Conservation (phyloP, 2,797 vertebrate genomes). For the Squalus acanthias region DNA sequence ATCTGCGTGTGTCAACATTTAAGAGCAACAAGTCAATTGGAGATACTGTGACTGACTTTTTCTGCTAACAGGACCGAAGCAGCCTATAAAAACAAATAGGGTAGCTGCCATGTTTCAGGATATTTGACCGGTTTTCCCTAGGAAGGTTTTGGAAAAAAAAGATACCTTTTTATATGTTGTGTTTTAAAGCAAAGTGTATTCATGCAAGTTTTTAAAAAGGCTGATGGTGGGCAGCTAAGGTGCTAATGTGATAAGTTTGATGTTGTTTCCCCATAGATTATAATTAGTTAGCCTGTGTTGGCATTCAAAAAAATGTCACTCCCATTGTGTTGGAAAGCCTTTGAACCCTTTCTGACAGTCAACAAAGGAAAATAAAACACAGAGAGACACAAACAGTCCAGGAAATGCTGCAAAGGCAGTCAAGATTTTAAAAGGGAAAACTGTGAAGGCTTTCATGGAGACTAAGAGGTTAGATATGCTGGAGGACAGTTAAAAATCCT, state of each 20-base stretch:
- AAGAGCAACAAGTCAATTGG: background rate
- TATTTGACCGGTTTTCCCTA: background rate
- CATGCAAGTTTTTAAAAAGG: background rate
- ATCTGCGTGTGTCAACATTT: background rate
- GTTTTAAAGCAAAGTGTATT: background rate
- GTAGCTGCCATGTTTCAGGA: background rate
- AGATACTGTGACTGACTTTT: background rate
- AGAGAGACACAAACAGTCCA: background rate
- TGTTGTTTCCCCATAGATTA: background rate
- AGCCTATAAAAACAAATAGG: background rate
- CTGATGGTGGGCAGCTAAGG: background rate
- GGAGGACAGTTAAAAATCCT: background rate
- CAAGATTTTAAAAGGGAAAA: background rate
- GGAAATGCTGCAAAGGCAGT: background rate
- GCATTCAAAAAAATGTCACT: background rate
- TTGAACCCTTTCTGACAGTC: background rate
- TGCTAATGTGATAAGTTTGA: background rate
- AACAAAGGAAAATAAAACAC: background rate
- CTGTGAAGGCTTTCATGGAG: background rate
- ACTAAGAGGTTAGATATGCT: background rate
- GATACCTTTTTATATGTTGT: background rate
- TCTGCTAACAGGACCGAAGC: background rate
- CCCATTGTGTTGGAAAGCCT: background rate
- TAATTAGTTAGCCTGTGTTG: background rate
- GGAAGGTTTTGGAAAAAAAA: background rate